Base-by-base conservation (phyloP, 2,888 invertebrate species). In the Tetragonula carbonaria region DNA sequence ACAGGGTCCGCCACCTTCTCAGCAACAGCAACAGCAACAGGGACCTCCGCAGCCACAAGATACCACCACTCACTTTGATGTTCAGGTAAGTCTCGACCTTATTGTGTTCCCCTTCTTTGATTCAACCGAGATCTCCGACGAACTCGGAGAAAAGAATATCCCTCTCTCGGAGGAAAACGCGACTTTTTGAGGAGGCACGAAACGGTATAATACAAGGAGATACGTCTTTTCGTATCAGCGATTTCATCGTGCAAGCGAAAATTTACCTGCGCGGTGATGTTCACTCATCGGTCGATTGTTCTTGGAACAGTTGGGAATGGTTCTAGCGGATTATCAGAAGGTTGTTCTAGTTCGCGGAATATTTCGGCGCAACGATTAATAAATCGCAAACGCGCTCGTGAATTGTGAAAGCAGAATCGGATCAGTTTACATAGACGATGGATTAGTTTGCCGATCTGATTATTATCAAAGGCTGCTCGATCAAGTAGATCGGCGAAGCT, bases 31-130 rank as follows among this genome's bases (percentile, higher is more conserved):
- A 74, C 92, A 93, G 72, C 92, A 93, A 88, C 94, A 94, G 78
- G 93, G 93, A 62, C 94, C 93, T 0, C 94, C 93, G 0, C 94
- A 94, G 89, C 94, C 92, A 77, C 93, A 94, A 84, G 94, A 94
- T 75, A 93, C 93, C 21, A 92, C 93, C 50, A 93, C 94, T 68
- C 94, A 94, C 86, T 94, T 94, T 80, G 94, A 94, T 84, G 94
- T 94, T 28, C 94, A 94, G 92, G 94, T 94, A 83, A 93, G 89
- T 88, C 75, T 33, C 74, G 23, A 71, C 68, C 53, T 75, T 70
- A 67, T 84, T 76, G 13, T 76, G 13, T 79, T 21, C 14, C 59
- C 2, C 16, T 21, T 57, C 23, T 63, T 51, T 67, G 16, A 51
- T 65, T 68, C 68, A 5, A 5, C 65, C 23, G 28, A 14, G 23